A percentile compares a stretch with the other conserved stretches of the same genome.
Evolutionary conservation across 2,113 vertebrate genomes (phyloP).

Genomic region (Malurus melanocephalus): DNA sequence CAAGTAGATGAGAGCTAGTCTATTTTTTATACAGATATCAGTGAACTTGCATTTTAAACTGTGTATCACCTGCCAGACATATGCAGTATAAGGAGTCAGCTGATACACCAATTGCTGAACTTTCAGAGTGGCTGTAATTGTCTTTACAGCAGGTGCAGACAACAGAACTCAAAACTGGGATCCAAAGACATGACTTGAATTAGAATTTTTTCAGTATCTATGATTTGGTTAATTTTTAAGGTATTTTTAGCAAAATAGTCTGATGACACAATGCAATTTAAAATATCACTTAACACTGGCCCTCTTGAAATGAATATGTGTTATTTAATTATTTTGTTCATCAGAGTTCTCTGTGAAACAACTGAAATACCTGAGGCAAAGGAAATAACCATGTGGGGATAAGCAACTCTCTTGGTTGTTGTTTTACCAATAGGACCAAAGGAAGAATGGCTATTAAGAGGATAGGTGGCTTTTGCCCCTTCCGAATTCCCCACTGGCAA

Average conservation of each 20-base stretch:
- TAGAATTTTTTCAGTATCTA: background rate
- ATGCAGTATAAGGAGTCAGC: background rate
- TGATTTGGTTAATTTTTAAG: background rate
- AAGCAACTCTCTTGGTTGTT: background rate
- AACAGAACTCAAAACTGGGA: background rate
- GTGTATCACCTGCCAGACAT: background rate
- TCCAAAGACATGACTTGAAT: background rate
- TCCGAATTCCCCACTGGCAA: background rate
- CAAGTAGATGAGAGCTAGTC: background rate
- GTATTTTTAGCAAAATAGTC: slow-evolving; percentile 22
- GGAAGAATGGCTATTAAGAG: background rate
- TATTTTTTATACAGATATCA: background rate
- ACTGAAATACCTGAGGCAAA: background rate
- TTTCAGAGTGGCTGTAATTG: background rate
- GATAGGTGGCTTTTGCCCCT: background rate
- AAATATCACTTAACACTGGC: background rate
- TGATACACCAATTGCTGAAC: background rate
- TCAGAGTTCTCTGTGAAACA: background rate
- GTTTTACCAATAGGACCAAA: background rate
- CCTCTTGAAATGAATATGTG: background rate
- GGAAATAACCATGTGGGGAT: background rate
- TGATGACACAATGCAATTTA: background rate
- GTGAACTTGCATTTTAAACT: background rate
- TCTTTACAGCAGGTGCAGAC: background rate
- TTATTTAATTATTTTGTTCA: slow-evolving; percentile 10